Base-by-base conservation (phyloP, 2,113 vertebrate species). In the Willisornis vidua region DNA sequence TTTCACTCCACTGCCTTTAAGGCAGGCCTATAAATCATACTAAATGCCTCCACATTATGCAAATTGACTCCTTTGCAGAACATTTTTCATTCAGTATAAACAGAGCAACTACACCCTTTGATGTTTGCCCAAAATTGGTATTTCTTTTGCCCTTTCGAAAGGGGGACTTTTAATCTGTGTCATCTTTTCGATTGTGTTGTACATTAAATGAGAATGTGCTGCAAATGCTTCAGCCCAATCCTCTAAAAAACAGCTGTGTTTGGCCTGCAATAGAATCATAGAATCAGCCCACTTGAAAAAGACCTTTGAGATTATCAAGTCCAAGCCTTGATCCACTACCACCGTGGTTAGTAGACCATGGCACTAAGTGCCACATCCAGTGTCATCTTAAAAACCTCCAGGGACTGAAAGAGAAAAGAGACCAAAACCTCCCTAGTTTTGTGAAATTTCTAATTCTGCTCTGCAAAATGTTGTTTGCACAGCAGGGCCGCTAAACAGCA, bases 1-100 rank as follows among this genome's bases (percentile, higher is more conserved):
- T 96, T 85, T 80, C 82, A 87, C 81, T 79, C 46, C 51, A 48
- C 65, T 10, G 18, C 58, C 54, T 91, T 73, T 90, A 80, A 73
- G 95, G 41, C 61, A 94, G 77, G 57, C 18, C 61, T 74, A 91
- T 95, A 94, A 94, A 95, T 96, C 87, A 96, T 83, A 89, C 43
- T 73, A 93, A 96, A 90, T 94, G 72, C 39, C 63, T 95, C 51
- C 45, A 76, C 55, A 63, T 87, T 91, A 94, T 95, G 85, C 52
- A 91, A 96, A 94, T 91, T 48, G 71, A 37, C 39, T 96, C 41
- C 15, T 85, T 94, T 91, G 54, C 87, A 90, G 91, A 91, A 89
- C 46, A 85, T 95, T 95, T 95, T 93, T 96, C 67, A 81, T 76
- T 76, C 63, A 62, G 37, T 80, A 71, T 48, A 77, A 95, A 96